Evolutionary conservation across 2,797 vertebrate species (phyloP).

Genomic region (Artibeus lituratus): DNA sequence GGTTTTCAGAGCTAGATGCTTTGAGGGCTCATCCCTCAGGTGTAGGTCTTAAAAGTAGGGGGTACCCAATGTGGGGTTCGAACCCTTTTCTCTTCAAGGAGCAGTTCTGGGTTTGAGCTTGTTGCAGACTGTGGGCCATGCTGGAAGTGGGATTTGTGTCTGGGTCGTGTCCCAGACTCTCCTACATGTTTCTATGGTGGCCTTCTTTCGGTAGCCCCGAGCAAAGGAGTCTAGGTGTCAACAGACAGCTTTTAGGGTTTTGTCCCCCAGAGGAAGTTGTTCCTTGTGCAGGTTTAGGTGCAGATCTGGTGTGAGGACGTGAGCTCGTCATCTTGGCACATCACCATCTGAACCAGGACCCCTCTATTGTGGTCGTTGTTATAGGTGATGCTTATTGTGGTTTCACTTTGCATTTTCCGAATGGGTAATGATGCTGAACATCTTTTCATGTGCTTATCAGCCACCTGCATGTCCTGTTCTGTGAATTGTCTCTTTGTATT

Average conservation of each 20-base stretch:
- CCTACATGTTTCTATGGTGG: background rate
- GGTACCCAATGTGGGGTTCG: background rate
- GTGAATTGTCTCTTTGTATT: background rate
- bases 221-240: background rate
- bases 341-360: background rate
- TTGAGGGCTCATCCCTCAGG: background rate
- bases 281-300: background rate
- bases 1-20: background rate
- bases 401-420: background rate
- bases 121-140: no score
- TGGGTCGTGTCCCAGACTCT: background rate
- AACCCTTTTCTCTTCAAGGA: background rate
- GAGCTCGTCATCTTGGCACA: background rate
- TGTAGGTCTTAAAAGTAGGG: background rate
- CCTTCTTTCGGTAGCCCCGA: background rate
- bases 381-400: background rate
- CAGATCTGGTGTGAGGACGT: background rate
- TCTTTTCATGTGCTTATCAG: constrained; percentile 1
- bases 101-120: background rate
- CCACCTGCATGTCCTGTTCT: background rate
- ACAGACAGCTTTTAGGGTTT: background rate
- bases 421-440: background rate
- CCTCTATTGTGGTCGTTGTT: background rate
- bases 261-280: background rate
- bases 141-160: background rate